Evolutionary conservation across 2,797 vertebrate genomes (phyloP).

Genomic region (Tenualosa thibaudeaui): DNA sequence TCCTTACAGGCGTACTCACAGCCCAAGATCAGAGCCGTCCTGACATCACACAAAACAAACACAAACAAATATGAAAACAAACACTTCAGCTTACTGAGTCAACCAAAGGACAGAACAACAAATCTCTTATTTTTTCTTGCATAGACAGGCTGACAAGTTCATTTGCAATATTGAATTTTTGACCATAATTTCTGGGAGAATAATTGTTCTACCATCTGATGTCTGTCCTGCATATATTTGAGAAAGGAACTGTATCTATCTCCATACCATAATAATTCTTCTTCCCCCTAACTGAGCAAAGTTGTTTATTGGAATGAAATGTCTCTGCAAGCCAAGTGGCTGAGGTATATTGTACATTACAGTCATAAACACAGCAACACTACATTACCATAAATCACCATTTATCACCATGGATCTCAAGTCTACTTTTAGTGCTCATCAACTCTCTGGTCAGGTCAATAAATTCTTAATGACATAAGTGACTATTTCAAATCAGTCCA

Average conservation of each 20-base stretch:
- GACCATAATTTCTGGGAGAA: too few species aligned
- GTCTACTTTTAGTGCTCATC: not conserved
- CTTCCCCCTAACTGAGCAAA: too few species aligned
- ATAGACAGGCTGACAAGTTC: too few species aligned
- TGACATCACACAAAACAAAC: constrained; percentile 49
- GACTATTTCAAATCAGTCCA: not conserved
- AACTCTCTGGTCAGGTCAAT: not conserved
- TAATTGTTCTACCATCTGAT: too few species aligned
- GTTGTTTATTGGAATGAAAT: not conserved
- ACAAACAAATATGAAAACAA: not conserved
- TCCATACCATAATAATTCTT: too few species aligned
- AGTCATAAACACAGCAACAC: not conserved
- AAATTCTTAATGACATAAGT: not conserved
- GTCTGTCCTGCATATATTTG: too few species aligned
- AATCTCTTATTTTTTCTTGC: too few species aligned
- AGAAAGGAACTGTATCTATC: too few species aligned
- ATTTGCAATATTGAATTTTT: too few species aligned
- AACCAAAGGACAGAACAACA: too few species aligned
- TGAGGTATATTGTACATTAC: not conserved
- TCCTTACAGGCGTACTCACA: constrained; percentile 93
- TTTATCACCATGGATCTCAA: not conserved
- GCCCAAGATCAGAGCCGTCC: constrained; percentile 91
- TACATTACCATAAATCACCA: not conserved
- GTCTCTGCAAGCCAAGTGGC: not conserved
- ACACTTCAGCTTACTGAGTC: not conserved